phyloP scores from a whole-genome alignment of 2,797 vertebrate genomes.

The Syngnathus acus region DNA sequence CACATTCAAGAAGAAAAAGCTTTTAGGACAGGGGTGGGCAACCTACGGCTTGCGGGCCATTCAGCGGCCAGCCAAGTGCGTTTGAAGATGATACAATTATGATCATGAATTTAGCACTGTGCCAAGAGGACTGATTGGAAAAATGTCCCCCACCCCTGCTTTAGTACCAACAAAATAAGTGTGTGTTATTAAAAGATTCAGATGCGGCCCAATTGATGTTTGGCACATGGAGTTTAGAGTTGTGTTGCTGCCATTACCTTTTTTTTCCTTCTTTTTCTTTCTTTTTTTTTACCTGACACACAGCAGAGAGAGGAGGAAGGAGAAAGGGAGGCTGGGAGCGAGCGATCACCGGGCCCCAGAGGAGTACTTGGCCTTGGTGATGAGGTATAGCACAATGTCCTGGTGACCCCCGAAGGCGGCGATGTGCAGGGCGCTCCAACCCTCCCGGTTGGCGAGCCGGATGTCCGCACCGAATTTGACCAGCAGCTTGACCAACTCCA shows the following conservation, averaged over 20 bases:
- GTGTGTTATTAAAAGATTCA: neutral
- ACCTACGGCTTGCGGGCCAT: neutral
- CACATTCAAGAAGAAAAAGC: slow-evolving; percentile 74
- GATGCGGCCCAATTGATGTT: slow-evolving; percentile 41
- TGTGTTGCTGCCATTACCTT: slow-evolving; percentile 9
- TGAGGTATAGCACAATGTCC: slow-evolving; percentile 98
- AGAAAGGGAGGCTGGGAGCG: slow-evolving; percentile 47
- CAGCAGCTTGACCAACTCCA: slow-evolving; percentile 96
- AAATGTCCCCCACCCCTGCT: neutral
- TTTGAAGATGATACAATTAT: neutral
- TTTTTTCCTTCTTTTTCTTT: slow-evolving; percentile 8
- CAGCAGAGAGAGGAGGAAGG: neutral
- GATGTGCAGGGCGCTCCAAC: slow-evolving; percentile 98
- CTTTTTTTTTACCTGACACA: slow-evolving; percentile 57
- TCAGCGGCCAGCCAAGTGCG: neutral
- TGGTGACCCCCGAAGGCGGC: slow-evolving; percentile 97
- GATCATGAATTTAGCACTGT: neutral
- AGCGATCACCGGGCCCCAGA: slow-evolving; percentile 80
- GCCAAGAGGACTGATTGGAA: neutral
- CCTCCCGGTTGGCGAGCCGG: slow-evolving; percentile 93
- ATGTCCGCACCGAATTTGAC: slow-evolving; percentile 97
- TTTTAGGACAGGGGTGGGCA: slow-evolving; percentile 69
- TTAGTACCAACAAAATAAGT: slow-evolving; percentile 9
- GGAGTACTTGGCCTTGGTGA: slow-evolving; percentile 98
- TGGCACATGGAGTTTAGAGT: slow-evolving; percentile 35